phyloP scores from a whole-genome alignment of 2,113 vertebrate genomes.

The Ophiodon elongatus region DNA sequence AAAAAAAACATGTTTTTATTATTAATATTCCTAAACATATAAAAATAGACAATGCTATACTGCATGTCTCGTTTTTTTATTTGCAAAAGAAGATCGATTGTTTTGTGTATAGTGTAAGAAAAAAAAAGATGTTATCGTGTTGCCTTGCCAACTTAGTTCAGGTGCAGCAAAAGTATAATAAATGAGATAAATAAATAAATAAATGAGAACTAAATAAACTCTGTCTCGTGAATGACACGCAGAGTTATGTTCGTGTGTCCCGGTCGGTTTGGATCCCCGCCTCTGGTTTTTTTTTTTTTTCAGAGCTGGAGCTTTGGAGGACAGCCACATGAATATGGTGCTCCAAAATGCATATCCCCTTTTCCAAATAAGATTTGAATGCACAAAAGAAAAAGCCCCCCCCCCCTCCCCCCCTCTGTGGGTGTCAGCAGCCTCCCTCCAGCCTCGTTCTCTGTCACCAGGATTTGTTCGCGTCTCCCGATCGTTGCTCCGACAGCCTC shows the following conservation, averaged over 20 bases:
- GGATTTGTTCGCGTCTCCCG: slow-evolving; percentile 32
- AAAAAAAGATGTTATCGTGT: neutral
- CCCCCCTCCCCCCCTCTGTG: slow-evolving; percentile 1
- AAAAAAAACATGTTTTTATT: too few species aligned
- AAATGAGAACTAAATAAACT: too few species aligned
- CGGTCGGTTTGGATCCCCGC: slow-evolving; percentile 30
- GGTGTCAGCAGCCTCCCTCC: slow-evolving; percentile 43
- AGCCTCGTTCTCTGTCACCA: slow-evolving; percentile 39
- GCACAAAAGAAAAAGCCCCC: slow-evolving; percentile 40
- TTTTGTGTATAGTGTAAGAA: neutral
- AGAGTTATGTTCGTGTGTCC: too few species aligned
- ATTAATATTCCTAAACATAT: neutral
- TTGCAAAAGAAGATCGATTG: neutral
- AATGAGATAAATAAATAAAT: too few species aligned
- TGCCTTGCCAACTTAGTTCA: neutral
- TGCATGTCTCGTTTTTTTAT: neutral
- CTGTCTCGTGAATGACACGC: slow-evolving; percentile 4
- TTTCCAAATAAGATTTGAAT: slow-evolving; percentile 69
- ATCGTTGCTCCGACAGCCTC: slow-evolving; percentile 10
- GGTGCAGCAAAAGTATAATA: neutral
- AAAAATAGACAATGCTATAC: neutral
- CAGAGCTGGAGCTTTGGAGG: slow-evolving; percentile 58
- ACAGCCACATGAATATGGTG: slow-evolving; percentile 57
- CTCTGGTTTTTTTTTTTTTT: neutral
- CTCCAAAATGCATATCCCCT: slow-evolving; percentile 60